Conservation (phyloP, 2,797 vertebrate species). For the Sebastes hopkinsi region DNA sequence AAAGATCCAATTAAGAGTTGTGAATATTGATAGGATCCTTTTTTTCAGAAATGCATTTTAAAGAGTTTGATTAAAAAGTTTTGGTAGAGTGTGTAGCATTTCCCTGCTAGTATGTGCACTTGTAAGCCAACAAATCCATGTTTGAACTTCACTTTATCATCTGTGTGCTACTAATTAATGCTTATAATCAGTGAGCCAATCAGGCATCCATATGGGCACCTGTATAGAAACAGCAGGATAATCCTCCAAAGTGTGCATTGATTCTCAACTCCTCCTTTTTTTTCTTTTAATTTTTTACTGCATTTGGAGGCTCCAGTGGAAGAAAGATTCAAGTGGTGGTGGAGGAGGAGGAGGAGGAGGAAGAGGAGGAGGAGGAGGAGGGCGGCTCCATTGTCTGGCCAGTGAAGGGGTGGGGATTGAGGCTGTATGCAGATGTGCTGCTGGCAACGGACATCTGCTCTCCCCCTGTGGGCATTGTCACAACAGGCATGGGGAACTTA, state of each 20-base stretch:
- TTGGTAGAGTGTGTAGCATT: constrained; percentile 38
- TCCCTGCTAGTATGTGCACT: neutral
- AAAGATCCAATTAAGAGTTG: neutral
- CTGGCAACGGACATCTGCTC: constrained; percentile 80
- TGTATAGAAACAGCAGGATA: neutral
- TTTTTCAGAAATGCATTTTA: neutral
- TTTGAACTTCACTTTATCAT: constrained; percentile 22
- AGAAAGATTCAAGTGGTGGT: constrained; percentile 72
- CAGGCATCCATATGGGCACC: constrained; percentile 22
- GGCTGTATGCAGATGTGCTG: constrained; percentile 83
- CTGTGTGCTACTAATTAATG: constrained; percentile 26
- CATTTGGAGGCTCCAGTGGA: constrained; percentile 64
- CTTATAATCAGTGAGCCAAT: constrained; percentile 51
- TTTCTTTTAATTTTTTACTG: constrained; percentile 29
- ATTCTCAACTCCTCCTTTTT: neutral
- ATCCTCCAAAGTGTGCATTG: constrained; percentile 22
- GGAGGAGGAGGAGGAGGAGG: constrained; percentile 42
- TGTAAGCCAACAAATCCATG: neutral
- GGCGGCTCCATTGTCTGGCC: constrained; percentile 82
- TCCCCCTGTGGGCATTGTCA: constrained; percentile 76
- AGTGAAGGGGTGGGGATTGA: constrained; percentile 76
- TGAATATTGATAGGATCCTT: neutral
- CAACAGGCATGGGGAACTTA: constrained; percentile 72
- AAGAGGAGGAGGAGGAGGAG: constrained; percentile 51
- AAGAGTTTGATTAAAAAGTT: constrained; percentile 59